Conservation (phyloP, 1,140 invertebrate genomes). For the Musca vetustissima region DNA sequence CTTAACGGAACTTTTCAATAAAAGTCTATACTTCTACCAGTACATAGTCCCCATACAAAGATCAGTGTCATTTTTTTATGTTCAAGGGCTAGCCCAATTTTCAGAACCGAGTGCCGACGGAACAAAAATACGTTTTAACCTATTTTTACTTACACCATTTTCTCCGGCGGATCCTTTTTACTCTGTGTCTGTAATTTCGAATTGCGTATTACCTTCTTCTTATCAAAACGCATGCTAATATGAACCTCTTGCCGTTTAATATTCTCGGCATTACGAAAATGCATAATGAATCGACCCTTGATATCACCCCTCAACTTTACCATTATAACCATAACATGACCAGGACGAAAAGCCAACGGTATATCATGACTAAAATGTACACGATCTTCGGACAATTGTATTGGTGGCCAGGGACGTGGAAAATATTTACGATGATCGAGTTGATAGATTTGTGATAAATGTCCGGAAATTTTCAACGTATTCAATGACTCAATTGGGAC, state of each 20-base stretch:
- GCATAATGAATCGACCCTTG: not conserved
- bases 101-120: too few relatives aligned
- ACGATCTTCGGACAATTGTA: not conserved
- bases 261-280: not conserved
- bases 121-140: too few relatives aligned
- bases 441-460: not conserved
- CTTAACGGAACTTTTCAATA: too few relatives aligned
- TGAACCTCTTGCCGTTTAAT: not conserved
- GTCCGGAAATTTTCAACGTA: not conserved
- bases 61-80: too few relatives aligned
- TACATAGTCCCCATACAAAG: too few relatives aligned
- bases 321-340: slow-evolving; percentile 4
- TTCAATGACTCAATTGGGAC: not conserved
- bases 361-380: slow-evolving; percentile 8
- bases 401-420: not conserved
- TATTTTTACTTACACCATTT: too few relatives aligned
- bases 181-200: not conserved
- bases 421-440: slow-evolving; percentile 9
- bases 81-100: too few relatives aligned
- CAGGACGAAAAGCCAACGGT: not conserved
- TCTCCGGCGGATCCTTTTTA: not conserved
- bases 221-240: slow-evolving; percentile 1
- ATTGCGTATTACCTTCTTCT: not conserved
- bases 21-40: too few relatives aligned
- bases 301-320: not conserved